Percentiles rank a stretch among this genome's conserved stretches.
These are phyloP conservation scores for Pseudomyrmex gracilis DNA, from an alignment of 1,140 invertebrate genomes.

Conservation along the genomic window DNA sequence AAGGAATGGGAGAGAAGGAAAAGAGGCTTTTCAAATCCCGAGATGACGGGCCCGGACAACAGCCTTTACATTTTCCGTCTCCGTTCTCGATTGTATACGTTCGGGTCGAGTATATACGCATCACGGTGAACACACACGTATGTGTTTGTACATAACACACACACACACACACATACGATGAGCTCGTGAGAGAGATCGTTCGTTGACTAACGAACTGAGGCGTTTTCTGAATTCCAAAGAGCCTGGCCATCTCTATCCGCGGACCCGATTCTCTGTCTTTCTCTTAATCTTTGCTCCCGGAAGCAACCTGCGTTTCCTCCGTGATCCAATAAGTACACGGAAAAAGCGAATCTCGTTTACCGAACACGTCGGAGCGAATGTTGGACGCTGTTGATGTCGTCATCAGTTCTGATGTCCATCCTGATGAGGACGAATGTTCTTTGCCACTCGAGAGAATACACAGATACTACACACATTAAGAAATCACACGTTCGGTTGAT, in stretches of 20 bases:
- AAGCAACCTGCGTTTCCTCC: slow-evolving; percentile 66
- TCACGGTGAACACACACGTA: not conserved
- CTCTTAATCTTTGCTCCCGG: slow-evolving; percentile 73
- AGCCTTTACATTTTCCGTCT: slow-evolving; percentile 13
- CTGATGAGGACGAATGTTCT: slow-evolving; percentile 50
- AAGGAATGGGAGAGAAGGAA: not conserved
- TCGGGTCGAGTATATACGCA: slow-evolving; percentile 34
- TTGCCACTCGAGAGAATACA: slow-evolving; percentile 34
- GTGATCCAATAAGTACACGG: slow-evolving; percentile 65
- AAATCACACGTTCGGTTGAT: slow-evolving; percentile 31
- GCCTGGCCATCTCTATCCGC: slow-evolving; percentile 60
- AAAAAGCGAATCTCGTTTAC: slow-evolving; percentile 68
- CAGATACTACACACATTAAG: slow-evolving; percentile 1
- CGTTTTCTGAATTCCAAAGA: slow-evolving; percentile 78
- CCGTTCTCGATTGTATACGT: not conserved
- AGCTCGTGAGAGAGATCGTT: slow-evolving; percentile 34
- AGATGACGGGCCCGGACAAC: slow-evolving; percentile 24
- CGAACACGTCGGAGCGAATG: slow-evolving; percentile 68
- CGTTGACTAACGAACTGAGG: slow-evolving; percentile 76
- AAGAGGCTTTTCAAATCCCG: not conserved
- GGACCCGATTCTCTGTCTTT: slow-evolving; percentile 35
- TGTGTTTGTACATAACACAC: not conserved
- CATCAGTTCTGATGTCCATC: slow-evolving; percentile 24
- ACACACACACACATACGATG: slow-evolving; percentile 18
- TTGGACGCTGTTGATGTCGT: slow-evolving; percentile 33